These are phyloP conservation scores for Carduelis carduelis DNA, from an alignment of 2,797 vertebrate species.

Conservation along the genomic window DNA sequence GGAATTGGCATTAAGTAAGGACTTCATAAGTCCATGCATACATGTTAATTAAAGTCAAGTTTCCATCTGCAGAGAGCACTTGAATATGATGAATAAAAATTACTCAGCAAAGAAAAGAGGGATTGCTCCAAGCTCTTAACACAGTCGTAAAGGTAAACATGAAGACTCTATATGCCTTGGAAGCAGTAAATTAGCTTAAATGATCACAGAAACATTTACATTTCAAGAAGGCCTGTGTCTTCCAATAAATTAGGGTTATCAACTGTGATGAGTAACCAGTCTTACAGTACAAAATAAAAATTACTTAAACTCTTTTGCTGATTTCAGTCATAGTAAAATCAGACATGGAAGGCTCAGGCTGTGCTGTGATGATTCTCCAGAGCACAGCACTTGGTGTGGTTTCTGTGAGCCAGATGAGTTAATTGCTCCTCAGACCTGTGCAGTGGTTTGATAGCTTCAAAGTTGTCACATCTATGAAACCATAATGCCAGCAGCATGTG, in stretches of 20 bases:
- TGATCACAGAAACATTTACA: background rate
- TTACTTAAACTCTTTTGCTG: background rate
- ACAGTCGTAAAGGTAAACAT: background rate
- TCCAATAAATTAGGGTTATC: background rate
- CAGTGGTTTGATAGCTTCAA: background rate
- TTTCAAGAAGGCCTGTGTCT: background rate
- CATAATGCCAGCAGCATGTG: fast-evolving
- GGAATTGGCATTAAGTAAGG: background rate
- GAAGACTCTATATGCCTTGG: background rate
- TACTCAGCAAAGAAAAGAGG: background rate
- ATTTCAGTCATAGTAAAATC: background rate
- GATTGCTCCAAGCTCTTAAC: background rate
- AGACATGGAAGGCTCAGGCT: background rate
- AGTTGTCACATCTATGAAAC: background rate
- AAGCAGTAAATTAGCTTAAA: background rate
- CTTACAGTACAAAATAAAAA: background rate
- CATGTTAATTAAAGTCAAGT: background rate
- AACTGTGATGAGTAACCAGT: background rate
- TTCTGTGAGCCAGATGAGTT: background rate
- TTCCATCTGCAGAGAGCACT: background rate
- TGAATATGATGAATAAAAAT: background rate
- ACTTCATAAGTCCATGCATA: background rate
- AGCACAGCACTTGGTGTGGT: background rate
- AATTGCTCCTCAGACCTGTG: background rate
- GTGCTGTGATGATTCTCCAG: fast-evolving